These are phyloP conservation scores for Poecilus cupreus DNA, from an alignment of 2,888 invertebrate genomes.

Conservation along the genomic window DNA sequence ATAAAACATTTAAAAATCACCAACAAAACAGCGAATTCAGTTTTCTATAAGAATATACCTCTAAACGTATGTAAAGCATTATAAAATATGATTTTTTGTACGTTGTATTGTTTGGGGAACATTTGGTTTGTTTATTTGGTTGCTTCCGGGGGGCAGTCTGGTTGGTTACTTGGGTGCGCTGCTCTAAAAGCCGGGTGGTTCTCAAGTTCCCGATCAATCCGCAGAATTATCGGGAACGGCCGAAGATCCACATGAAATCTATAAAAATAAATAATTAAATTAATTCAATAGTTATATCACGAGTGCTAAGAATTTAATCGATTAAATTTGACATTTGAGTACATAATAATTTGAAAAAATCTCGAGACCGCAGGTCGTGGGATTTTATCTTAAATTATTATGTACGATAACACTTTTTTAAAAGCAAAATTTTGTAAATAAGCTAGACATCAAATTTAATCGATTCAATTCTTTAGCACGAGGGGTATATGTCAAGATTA, in stretches of 20 bases:
- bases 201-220: conserved; percentile 90
- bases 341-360: too few relatives aligned
- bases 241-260: conserved; percentile 95
- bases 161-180: conserved; percentile 93
- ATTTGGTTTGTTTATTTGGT: conserved; percentile 78
- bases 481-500: too few relatives aligned
- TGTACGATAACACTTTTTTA: too few relatives aligned
- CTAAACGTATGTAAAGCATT: conserved; percentile 53
- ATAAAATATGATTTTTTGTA: conserved; percentile 60
- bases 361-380: too few relatives aligned
- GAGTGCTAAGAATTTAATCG: too few relatives aligned
- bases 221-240: conserved; percentile 90
- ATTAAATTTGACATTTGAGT: too few relatives aligned
- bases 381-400: too few relatives aligned
- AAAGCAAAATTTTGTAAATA: too few relatives aligned
- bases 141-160: conserved; percentile 94
- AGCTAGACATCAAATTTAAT: too few relatives aligned
- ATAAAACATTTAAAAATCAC: conserved; percentile 16
- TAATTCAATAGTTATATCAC: too few relatives aligned
- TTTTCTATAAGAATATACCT: conserved; percentile 54
- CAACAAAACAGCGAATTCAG: conserved; percentile 15
- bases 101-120: conserved; percentile 40
- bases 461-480: too few relatives aligned
- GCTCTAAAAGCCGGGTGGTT: conserved; percentile 93
- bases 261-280: conserved; percentile 60